These are phyloP conservation scores for Fragum sueziense DNA, from an alignment of 2,888 invertebrate species.

Conservation along the genomic window DNA sequence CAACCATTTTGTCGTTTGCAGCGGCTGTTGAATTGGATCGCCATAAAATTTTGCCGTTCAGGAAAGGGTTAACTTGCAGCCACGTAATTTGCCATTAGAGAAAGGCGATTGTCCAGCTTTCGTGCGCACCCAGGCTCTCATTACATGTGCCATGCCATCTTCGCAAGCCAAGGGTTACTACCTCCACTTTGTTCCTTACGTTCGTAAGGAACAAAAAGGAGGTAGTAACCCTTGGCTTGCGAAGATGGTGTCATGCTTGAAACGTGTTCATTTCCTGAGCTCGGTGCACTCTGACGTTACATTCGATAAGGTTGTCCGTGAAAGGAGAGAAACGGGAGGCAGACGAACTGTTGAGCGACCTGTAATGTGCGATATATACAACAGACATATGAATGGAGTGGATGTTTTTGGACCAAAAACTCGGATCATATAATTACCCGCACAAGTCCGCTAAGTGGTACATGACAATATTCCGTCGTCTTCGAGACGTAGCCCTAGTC, in stretches of 20 bases:
- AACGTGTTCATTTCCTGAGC: constrained; percentile 10
- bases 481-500: constrained; percentile 35
- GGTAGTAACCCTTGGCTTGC: too few species aligned
- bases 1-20: too few species aligned
- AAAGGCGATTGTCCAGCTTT: constrained; percentile 8
- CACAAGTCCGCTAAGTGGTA: not conserved
- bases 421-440: constrained; percentile 26
- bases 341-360: not conserved
- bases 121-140: constrained; percentile 1
- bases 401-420: constrained; percentile 18
- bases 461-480: constrained; percentile 28
- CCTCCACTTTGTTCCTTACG: too few species aligned
- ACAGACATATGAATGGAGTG: constrained; percentile 36
- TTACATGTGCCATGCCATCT: constrained; percentile 2
- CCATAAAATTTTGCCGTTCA: too few species aligned
- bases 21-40: too few species aligned
- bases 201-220: too few species aligned
- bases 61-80: constrained; percentile 7
- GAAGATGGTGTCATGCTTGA: too few species aligned
- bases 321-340: not conserved
- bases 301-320: not conserved
- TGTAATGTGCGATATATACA: constrained; percentile 33
- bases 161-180: too few species aligned
- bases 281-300: constrained; percentile 7
- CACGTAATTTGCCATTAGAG: not conserved